A percentile compares a stretch with the other conserved stretches of the same genome.
phyloP scores from a whole-genome alignment of 2,888 invertebrate species.

The Entomobrya multifasciata region DNA sequence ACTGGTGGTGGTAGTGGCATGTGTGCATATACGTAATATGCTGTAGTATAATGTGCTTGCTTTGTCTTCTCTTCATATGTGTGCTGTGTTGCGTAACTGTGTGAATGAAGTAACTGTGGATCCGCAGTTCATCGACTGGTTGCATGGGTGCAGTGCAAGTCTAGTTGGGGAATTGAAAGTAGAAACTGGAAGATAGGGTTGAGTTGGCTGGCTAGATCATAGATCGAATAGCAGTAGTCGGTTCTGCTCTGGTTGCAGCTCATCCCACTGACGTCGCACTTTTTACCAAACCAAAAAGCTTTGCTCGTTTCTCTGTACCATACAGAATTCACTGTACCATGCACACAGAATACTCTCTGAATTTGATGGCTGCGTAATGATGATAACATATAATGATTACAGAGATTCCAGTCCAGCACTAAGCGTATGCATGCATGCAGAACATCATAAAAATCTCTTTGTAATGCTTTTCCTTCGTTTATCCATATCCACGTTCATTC shows the following conservation, averaged over 20 bases:
- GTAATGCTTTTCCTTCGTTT: too few species aligned
- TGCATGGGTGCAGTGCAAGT: constrained; percentile 75
- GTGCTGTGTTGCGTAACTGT: constrained; percentile 43
- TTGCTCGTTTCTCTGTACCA: background rate
- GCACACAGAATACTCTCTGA: background rate
- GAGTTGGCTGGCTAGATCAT: constrained; percentile 76
- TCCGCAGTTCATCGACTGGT: constrained; percentile 71
- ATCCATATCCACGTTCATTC: too few species aligned
- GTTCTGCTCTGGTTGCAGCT: constrained; percentile 53
- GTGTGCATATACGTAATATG: too few species aligned
- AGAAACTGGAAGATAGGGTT: constrained; percentile 64
- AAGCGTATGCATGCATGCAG: background rate
- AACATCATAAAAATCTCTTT: background rate
- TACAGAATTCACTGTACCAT: constrained; percentile 8
- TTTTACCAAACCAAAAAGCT: constrained; percentile 19
- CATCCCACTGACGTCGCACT: constrained; percentile 36
- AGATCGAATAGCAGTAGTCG: constrained; percentile 78
- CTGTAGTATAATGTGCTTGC: too few species aligned
- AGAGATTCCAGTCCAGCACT: background rate
- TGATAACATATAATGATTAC: background rate
- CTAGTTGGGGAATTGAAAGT: constrained; percentile 46
- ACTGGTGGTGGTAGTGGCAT: constrained; percentile 20
- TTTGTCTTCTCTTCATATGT: background rate
- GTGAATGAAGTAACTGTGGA: constrained; percentile 53
- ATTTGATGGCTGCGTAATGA: background rate